Evolutionary conservation across 1,140 invertebrate species (phyloP), one percentile per base, ranked within the genome.

Genomic region (Eubasilissa regina): DNA sequence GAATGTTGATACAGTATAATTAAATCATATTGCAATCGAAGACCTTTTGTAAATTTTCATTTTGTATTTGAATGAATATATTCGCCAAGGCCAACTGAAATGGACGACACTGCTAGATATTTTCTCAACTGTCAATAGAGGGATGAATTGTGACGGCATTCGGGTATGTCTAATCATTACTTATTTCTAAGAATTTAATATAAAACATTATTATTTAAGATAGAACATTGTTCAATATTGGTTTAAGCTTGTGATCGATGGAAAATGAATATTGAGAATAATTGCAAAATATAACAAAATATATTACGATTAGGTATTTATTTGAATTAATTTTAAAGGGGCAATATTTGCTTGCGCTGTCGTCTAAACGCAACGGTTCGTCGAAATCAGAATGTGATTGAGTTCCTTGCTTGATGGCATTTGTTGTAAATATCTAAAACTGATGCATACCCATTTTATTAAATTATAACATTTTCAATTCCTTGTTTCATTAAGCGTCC

Each of bases 301-400:
- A 35, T 64, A 43, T 35, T 25, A 64, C 17, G 8, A 58, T 19
- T 64, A 64, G 60, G 60, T 64, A 64, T 64, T 64, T 64, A 64
- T 64, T 64, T 62, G 19, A 62, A 12, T 19, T 58, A 21, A 58
- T 58, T 58, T 64, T 64, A 25, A 64, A 35, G 35, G 19, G 60
- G 60, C 60, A 64, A 64, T 12, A 64, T 43, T 64, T 43, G 60
- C 60, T 64, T 64, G 60, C 60, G 60, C 60, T 64, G 60, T 64
- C 60, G 35, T 19, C 12, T 19, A 58, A 58, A 58, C 6, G 55
- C 55, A 58, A 19, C 17, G 55, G 17, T 58, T 58, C 21, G 21
- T 35, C n/a, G 55, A 19, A 21, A 21, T 15, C 15, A 58, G 17
- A 58, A 17, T 15, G 55, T 17, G n/a, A 19, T 17, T 56, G 53